These are phyloP conservation scores for Spilogale gracilis DNA, from an alignment of 2,113 vertebrate genomes.

Conservation along the genomic window DNA sequence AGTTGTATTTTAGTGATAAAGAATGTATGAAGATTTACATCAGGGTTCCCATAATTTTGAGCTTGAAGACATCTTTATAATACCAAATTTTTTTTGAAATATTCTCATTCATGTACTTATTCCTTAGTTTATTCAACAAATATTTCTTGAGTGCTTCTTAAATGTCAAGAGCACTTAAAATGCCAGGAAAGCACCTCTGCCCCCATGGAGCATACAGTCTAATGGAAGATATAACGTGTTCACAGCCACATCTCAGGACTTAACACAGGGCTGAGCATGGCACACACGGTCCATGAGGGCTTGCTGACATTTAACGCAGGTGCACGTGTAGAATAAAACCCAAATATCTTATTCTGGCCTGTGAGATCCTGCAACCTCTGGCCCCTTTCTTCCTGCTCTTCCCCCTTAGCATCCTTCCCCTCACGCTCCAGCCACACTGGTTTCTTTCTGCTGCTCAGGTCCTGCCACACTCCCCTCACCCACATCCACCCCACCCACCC, in stretches of 20 bases:
- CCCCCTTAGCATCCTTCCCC: neutral
- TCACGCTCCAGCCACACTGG: neutral
- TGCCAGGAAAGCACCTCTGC: neutral
- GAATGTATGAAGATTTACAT: constrained; percentile 52
- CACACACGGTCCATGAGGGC: accelerated
- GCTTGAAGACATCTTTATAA: constrained; percentile 21
- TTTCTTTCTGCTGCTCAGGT: neutral
- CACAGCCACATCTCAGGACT: neutral
- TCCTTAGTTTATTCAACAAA: neutral
- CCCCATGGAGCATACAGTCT: neutral
- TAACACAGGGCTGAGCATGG: neutral
- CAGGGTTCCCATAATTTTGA: neutral
- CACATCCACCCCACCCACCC: neutral
- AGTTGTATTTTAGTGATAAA: constrained; percentile 62
- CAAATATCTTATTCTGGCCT: neutral
- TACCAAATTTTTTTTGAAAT: neutral
- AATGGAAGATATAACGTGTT: neutral
- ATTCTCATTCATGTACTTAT: neutral
- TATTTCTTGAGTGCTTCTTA: neutral
- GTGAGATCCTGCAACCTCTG: neutral
- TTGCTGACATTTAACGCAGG: neutral
- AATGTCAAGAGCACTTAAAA: neutral
- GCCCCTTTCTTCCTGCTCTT: neutral
- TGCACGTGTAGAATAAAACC: neutral
- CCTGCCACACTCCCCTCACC: neutral